Evolutionary conservation across 2,797 vertebrate species (phyloP), one percentile per base, ranked within the genome.

Genomic region (Acanthurus lineatus): DNA sequence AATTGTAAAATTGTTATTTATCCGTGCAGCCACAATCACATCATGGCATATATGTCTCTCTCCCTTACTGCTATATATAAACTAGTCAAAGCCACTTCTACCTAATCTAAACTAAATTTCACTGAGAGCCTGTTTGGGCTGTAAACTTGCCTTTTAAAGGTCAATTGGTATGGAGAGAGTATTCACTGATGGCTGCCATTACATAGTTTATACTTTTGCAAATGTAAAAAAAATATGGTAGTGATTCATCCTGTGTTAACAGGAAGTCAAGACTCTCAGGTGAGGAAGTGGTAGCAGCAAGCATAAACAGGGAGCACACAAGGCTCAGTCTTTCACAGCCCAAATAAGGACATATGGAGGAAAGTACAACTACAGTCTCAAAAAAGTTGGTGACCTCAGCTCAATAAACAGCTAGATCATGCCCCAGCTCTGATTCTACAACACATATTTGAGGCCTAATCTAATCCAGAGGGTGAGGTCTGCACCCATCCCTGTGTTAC

Each of bases 331-430:
- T 75, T 84, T 84, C 44, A 77, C 51, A 6, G 69, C 11, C 92
- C 93, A 93, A 93, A 94, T 92, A 94, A 91, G 91, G 92, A 80
- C 77, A 89, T 81, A 59, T 57, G 71, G 17, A 76, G 67, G 32
- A 87, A 86, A 86, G 84, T 15, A 82, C 49, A 79, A 81, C 77
- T 77, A 76, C 63, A 84, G 79, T 80, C 86, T 88, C 79, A 85
- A 82, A 89, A 88, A 84, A 86, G 80, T 88, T 52, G 5, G 82
- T 95, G 91, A 95, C 89, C 88, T 95, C 92, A 93, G 86, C 89
- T 88, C 86, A 88, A 91, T 89, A 92, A 94, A 91, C 77, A 87
- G 86, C 82, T 82, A 86, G 89, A 90, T 91, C 91, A 92, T 92
- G 92, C 85, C 85, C 73, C 74, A 86, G 86, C 90, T 88, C 88